A percentile compares a stretch with the other conserved stretches of the same genome.
Evolutionary conservation across 2,888 invertebrate species (phyloP).

Genomic region (Ariolimax columbianus): DNA sequence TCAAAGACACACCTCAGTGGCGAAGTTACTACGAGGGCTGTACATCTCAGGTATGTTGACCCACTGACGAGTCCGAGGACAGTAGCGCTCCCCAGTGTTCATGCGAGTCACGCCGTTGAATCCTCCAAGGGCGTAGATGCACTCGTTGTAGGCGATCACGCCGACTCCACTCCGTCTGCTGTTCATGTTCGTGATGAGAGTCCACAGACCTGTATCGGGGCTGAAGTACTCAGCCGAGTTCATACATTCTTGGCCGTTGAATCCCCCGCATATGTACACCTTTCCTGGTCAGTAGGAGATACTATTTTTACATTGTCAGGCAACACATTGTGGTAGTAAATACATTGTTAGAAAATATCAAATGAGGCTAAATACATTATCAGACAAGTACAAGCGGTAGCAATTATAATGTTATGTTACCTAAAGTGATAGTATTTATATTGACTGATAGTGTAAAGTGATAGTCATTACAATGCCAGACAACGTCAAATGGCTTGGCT

Average conservation of each 20-base stretch:
- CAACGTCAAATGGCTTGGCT: no score
- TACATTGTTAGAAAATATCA: no score
- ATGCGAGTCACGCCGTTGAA: conserved; percentile 94
- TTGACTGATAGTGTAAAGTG: no score
- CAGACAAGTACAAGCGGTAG: no score
- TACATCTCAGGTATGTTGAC: conserved; percentile 77
- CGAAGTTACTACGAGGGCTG: conserved; percentile 78
- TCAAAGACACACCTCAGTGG: conserved; percentile 72
- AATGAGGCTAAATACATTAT: no score
- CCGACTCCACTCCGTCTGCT: conserved; percentile 93
- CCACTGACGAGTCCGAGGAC: conserved; percentile 83
- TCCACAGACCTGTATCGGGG: conserved; percentile 77
- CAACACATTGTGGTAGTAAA: background rate
- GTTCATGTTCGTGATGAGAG: conserved; percentile 84
- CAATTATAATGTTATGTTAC: no score
- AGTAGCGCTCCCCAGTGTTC: conserved; percentile 88
- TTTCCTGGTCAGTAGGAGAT: conserved; percentile 63
- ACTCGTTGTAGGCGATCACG: conserved; percentile 90
- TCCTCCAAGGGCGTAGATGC: conserved; percentile 87
- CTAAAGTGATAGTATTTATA: no score
- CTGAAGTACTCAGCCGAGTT: conserved; percentile 77
- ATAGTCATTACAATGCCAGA: no score
- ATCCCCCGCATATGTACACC: conserved; percentile 79
- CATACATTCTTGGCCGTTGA: conserved; percentile 79
- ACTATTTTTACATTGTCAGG: conserved; percentile 28